These are phyloP conservation scores for Noctua janthina DNA, from an alignment of 2,888 invertebrate species.

Conservation along the genomic window DNA sequence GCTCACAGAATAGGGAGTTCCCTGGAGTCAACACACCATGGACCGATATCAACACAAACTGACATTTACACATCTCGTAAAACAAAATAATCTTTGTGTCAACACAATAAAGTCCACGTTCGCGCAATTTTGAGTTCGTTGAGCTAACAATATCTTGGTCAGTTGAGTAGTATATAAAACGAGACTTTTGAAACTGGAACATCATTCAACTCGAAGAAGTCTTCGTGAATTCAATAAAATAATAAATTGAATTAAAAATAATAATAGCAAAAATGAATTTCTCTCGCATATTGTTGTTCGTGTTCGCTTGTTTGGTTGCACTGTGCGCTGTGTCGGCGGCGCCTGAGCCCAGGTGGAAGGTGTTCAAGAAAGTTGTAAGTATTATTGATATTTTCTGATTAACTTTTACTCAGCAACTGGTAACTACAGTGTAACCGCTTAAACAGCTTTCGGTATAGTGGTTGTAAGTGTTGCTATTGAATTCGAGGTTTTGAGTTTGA, in stretches of 20 bases:
- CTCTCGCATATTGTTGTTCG: conserved; percentile 74
- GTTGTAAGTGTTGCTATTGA: too few species aligned
- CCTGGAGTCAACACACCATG: conserved; percentile 27
- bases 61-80: conserved; percentile 7
- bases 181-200: conserved; percentile 15
- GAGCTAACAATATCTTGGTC: conserved; percentile 1
- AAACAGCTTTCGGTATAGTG: too few species aligned
- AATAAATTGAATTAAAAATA: conserved; percentile 40
- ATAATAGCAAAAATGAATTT: conserved; percentile 75
- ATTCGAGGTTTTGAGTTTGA: too few species aligned
- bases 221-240: conserved; percentile 16
- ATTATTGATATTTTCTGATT: background rate
- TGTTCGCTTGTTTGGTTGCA: conserved; percentile 75
- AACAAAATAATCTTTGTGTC: conserved; percentile 1
- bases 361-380: conserved; percentile 81
- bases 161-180: conserved; percentile 46
- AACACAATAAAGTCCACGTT: conserved; percentile 12
- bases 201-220: conserved; percentile 54
- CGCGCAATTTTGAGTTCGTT: conserved; percentile 1
- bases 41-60: conserved; percentile 41
- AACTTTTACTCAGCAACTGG: too few species aligned
- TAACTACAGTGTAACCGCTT: too few species aligned
- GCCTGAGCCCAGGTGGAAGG: conserved; percentile 77
- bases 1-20: conserved; percentile 46
- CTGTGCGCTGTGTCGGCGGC: conserved; percentile 74